Evolutionary conservation across 2,113 vertebrate species (phyloP).

Genomic region (Excalfactoria chinensis): DNA sequence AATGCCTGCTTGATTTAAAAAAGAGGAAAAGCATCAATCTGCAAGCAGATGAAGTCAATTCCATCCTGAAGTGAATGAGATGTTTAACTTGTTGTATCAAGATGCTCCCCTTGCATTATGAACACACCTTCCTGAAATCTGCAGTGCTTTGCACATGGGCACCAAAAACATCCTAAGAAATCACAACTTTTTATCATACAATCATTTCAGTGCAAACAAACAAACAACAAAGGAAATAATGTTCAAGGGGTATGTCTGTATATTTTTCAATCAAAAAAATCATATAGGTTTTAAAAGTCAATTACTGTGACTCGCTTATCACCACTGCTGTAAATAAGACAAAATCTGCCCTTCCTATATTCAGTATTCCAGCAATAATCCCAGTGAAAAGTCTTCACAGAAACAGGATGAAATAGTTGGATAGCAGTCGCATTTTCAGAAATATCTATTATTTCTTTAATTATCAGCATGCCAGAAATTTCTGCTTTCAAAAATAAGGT

Average conservation of each 20-base stretch:
- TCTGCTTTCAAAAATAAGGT: neutral
- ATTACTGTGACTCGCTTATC: neutral
- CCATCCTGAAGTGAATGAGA: constrained; percentile 60
- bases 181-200: constrained; percentile 4
- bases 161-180: neutral
- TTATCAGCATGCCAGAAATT: neutral
- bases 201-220: constrained; percentile 31
- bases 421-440: neutral
- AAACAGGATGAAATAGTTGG: neutral
- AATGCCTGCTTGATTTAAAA: constrained; percentile 73
- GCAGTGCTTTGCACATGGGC: neutral
- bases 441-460: neutral
- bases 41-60: constrained; percentile 62
- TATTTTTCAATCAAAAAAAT: constrained; percentile 23
- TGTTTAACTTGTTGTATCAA: constrained; percentile 61
- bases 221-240: neutral
- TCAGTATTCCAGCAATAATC: neutral
- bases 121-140: constrained; percentile 1
- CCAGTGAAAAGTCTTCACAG: neutral
- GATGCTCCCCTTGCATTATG: neutral
- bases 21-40: constrained; percentile 60
- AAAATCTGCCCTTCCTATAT: neutral
- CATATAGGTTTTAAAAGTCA: constrained; percentile 11
- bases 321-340: neutral
- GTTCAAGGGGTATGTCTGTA: constrained; percentile 7